phyloP scores from a whole-genome alignment of 2,888 invertebrate genomes.

The Chorisops tibialis region DNA sequence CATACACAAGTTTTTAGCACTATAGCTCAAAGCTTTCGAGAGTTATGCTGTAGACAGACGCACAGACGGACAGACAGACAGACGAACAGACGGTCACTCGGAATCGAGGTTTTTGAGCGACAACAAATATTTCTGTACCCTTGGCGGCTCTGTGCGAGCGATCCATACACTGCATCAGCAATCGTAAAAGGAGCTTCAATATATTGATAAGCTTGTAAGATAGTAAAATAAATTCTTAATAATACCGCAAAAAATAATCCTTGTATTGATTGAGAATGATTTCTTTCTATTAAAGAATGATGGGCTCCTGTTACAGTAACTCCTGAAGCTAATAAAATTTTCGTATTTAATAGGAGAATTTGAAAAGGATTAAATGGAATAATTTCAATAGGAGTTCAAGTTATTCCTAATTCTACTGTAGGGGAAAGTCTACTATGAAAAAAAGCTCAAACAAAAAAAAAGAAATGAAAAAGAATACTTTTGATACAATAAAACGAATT shows the following conservation, averaged over 20 bases:
- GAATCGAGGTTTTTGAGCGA: conserved; percentile 56
- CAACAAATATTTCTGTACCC: conserved; percentile 68
- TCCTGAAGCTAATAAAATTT: conserved; percentile 69
- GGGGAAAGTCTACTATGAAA: conserved; percentile 53
- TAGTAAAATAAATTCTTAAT: too few species aligned
- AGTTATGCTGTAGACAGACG: too few species aligned
- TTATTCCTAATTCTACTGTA: conserved; percentile 57
- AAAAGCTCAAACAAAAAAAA: conserved; percentile 60
- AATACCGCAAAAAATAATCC: too few species aligned
- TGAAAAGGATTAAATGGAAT: conserved; percentile 63
- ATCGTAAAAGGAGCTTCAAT: conserved; percentile 60
- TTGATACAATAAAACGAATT: conserved; percentile 70
- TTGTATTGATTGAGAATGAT: conserved; percentile 52
- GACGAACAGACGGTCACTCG: conserved; percentile 55
- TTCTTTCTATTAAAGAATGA: conserved; percentile 55
- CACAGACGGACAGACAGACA: too few species aligned
- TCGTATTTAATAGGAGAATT: conserved; percentile 70
- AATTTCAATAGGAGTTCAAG: conserved; percentile 65
- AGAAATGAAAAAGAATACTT: conserved; percentile 61
- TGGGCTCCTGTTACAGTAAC: conserved; percentile 66
- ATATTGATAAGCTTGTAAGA: conserved; percentile 70
- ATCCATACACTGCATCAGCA: conserved; percentile 63
- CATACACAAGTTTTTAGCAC: too few species aligned
- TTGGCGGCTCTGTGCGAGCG: too few species aligned
- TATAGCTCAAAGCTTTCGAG: too few species aligned